A percentile compares a stretch with the other conserved stretches of the same genome.
Evolutionary conservation across 2,888 invertebrate species (phyloP).

Genomic region (Cryptocephalus primarius): DNA sequence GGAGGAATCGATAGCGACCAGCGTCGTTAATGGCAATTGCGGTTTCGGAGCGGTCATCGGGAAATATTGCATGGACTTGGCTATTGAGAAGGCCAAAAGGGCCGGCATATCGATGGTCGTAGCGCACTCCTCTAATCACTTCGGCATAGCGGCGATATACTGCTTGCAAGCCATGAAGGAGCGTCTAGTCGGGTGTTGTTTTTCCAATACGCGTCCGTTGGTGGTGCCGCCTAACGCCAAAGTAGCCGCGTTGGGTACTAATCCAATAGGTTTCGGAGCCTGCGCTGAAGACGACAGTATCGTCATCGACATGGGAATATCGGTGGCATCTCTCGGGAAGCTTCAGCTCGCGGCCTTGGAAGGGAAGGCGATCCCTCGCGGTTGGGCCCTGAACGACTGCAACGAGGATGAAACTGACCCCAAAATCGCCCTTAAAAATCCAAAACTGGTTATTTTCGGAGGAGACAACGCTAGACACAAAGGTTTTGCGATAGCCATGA

Average conservation of each 20-base stretch:
- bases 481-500: no score
- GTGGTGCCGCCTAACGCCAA: slow-evolving; percentile 77
- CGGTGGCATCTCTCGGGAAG: no score
- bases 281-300: no score
- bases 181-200: slow-evolving; percentile 72
- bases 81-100: slow-evolving; percentile 57
- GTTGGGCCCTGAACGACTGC: no score
- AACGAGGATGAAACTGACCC: no score
- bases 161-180: slow-evolving; percentile 59
- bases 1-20: slow-evolving; percentile 45
- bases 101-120: slow-evolving; percentile 58
- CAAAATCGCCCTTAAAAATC: no score
- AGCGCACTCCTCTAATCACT: slow-evolving; percentile 69
- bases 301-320: no score
- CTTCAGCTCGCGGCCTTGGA: no score
- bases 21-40: slow-evolving; percentile 56
- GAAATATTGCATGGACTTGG: slow-evolving; percentile 50
- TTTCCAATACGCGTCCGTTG: slow-evolving; percentile 86
- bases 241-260: slow-evolving; percentile 34
- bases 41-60: slow-evolving; percentile 58
- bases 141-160: slow-evolving; percentile 83
- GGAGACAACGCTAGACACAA: no score
- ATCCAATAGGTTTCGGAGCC: no score
- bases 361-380: no score
- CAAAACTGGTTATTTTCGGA: no score